Evolutionary conservation across 1,140 invertebrate genomes (phyloP), one percentile per base, ranked within the genome.

Genomic region (Camponotus floridanus): DNA sequence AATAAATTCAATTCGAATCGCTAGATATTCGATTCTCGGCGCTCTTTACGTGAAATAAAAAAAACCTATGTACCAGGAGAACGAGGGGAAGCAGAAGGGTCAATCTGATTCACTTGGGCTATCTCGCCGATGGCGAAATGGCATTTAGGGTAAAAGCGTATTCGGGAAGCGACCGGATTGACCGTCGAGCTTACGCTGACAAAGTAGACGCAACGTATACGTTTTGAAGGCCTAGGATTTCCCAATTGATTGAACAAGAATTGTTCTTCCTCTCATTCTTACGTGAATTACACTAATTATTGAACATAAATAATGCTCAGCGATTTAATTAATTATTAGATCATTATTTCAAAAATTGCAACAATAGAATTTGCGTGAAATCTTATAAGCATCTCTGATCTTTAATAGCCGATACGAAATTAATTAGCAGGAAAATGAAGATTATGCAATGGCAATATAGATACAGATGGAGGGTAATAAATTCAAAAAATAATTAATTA

Each of bases 71-170:
- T 18, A 15, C 61, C 73, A 65, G 33, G 3, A 55, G 65, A 64
- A 26, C 9, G 62, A 61, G 51, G 86, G 48, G 11, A 7, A 45
- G 55, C 55, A 83, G 39, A 57, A 64, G 70, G 65, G 55, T 71
- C 76, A 21, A 33, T 59, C 61, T 89, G 90, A 91, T 88, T 90
- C 86, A 85, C 85, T 90, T 57, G 85, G 31, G 85, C 83, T 76
- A 81, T 91, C 86, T 88, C 78, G 65, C 68, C 61, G 78, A 65
- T 76, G 59, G 67, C 76, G 74, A 88, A 91, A 89, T 71, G 51
- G 85, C 91, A 87, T 91, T 92, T 92, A 91, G 89, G 85, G 79
- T 92, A 92, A 92, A 92, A 92, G 91, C 74, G 76, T 76, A 89
- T 91, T 87, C 81, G 68, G 31, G 51, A 86, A 73, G 70, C 39